A percentile compares a stretch with the other conserved stretches of the same genome.
Evolutionary conservation across 2,797 vertebrate genomes (phyloP).

Genomic region (Scarus forsteni): DNA sequence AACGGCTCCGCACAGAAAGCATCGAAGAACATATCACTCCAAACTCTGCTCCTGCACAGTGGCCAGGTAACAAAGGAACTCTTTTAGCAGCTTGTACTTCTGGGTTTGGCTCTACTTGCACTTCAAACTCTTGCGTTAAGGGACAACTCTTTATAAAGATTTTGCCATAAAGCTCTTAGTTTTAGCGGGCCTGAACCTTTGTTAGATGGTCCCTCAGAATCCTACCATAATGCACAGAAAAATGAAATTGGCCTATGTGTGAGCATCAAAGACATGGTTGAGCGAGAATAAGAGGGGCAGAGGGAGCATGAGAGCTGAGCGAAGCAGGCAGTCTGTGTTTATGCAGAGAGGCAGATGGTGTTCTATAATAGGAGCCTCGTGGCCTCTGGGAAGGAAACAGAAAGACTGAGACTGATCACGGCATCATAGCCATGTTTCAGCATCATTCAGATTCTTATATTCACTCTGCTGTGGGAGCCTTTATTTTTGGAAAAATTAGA

Average conservation of each 20-base stretch:
- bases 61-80: constrained; percentile 89
- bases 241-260: constrained; percentile 13
- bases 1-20: constrained; percentile 95
- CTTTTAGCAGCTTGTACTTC: neutral
- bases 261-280: constrained; percentile 43
- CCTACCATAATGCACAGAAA: constrained; percentile 14
- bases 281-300: constrained; percentile 38
- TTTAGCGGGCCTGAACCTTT: constrained; percentile 13
- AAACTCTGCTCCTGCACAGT: constrained; percentile 93
- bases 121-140: neutral
- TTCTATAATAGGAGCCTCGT: constrained; percentile 73
- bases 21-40: constrained; percentile 97
- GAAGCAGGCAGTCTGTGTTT: constrained; percentile 68
- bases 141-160: neutral
- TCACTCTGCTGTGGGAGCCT: constrained; percentile 10
- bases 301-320: constrained; percentile 41
- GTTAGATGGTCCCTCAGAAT: constrained; percentile 16
- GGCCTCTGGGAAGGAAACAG: constrained; percentile 74
- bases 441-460: constrained; percentile 22
- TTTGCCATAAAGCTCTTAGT: neutral
- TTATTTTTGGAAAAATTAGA: constrained; percentile 19
- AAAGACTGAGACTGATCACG: constrained; percentile 62
- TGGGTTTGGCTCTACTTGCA: neutral
- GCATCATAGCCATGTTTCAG: constrained; percentile 51
- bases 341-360: constrained; percentile 78